Percentiles rank a stretch among this genome's conserved stretches.
These are phyloP conservation scores for Andricus quercusramuli DNA, from an alignment of 2,888 invertebrate species.

Conservation along the genomic window DNA sequence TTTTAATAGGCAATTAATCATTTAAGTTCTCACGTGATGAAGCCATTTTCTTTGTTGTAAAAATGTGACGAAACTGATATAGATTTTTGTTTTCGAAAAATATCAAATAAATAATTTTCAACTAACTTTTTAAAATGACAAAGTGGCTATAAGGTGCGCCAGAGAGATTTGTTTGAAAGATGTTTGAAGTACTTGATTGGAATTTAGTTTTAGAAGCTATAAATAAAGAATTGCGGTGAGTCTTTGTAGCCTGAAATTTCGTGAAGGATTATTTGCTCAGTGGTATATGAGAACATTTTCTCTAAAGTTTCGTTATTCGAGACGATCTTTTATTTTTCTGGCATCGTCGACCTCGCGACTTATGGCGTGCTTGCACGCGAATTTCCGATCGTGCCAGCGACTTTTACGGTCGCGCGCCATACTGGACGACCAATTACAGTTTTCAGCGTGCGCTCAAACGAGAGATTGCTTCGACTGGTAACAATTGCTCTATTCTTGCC, in stretches of 20 bases:
- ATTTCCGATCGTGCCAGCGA: slow-evolving; percentile 49
- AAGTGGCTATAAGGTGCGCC: too few relatives aligned
- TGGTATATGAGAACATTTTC: slow-evolving; percentile 25
- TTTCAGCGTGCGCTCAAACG: slow-evolving; percentile 56
- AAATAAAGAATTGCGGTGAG: not conserved
- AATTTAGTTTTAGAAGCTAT: not conserved
- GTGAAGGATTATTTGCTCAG: not conserved
- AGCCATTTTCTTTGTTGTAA: too few relatives aligned
- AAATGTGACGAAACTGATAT: too few relatives aligned
- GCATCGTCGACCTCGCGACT: slow-evolving; percentile 51
- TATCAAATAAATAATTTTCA: too few relatives aligned
- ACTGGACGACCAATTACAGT: slow-evolving; percentile 60
- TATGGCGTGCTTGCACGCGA: slow-evolving; percentile 57
- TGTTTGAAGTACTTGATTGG: too few relatives aligned
- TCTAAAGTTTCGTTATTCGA: slow-evolving; percentile 34
- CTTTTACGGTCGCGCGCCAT: slow-evolving; percentile 48
- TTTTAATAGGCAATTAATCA: too few relatives aligned
- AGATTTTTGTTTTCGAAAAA: too few relatives aligned
- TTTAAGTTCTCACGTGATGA: too few relatives aligned
- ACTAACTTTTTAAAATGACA: too few relatives aligned
- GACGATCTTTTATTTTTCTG: slow-evolving; percentile 45
- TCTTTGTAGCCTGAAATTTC: slow-evolving; percentile 1
- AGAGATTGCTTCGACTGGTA: slow-evolving; percentile 55
- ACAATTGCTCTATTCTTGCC: slow-evolving; percentile 52
- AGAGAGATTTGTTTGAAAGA: too few relatives aligned